phyloP scores from a whole-genome alignment of 2,113 vertebrate species.

The Numida meleagris region DNA sequence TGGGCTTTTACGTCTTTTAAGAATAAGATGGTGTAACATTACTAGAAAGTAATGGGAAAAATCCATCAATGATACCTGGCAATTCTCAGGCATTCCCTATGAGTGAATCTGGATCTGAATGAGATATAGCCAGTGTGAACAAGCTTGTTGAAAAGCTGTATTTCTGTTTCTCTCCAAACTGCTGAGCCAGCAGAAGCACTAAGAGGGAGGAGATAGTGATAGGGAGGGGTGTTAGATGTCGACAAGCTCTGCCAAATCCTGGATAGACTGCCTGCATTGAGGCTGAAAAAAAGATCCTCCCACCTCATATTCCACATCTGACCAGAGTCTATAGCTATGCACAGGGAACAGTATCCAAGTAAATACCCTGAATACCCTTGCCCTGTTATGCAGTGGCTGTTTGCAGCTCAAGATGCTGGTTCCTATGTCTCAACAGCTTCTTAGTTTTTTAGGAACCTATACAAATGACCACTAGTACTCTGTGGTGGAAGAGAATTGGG shows the following conservation, averaged over 20 bases:
- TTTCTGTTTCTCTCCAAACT: not conserved
- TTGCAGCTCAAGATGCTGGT: not conserved
- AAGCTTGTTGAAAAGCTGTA: accelerated
- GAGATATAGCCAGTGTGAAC: accelerated
- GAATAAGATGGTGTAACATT: not conserved
- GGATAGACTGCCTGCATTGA: not conserved
- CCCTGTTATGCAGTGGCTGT: not conserved
- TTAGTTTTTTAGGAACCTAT: not conserved
- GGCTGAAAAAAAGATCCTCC: not conserved
- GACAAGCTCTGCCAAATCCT: not conserved
- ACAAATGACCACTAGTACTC: not conserved
- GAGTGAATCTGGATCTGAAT: not conserved
- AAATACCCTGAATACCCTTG: not conserved
- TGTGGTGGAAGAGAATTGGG: not conserved
- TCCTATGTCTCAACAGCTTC: not conserved
- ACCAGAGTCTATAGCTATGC: accelerated
- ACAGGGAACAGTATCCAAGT: not conserved
- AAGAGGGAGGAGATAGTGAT: accelerated
- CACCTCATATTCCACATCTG: not conserved
- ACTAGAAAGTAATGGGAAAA: not conserved
- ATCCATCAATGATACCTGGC: not conserved
- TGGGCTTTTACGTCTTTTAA: not conserved
- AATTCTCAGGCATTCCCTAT: not conserved
- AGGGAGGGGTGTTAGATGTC: accelerated
- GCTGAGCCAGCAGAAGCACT: not conserved